A percentile compares a stretch with the other conserved stretches of the same genome.
These are phyloP conservation scores for Cremastinae sp. DNA, from an alignment of 2,888 invertebrate species.

Conservation along the genomic window DNA sequence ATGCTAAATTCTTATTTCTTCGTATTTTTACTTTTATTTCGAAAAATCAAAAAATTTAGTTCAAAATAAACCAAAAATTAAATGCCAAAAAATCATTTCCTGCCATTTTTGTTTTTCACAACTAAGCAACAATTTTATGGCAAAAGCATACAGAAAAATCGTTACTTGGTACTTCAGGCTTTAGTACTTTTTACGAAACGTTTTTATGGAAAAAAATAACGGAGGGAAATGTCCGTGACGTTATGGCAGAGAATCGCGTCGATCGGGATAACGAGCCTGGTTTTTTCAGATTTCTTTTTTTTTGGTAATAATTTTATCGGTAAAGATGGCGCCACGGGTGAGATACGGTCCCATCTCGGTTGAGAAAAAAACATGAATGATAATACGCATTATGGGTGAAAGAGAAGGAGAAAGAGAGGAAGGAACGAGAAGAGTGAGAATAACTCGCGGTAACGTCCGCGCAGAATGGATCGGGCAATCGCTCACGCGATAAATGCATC, in stretches of 20 bases:
- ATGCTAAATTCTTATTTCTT: no score
- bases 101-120: no score
- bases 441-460: slow-evolving; percentile 47
- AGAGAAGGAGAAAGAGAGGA: slow-evolving; percentile 4
- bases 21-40: no score
- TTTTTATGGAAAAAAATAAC: slow-evolving; percentile 5
- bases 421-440: slow-evolving; percentile 10
- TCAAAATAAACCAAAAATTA: no score
- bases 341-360: slow-evolving; percentile 46
- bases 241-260: slow-evolving; percentile 35
- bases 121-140: no score
- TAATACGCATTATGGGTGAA: slow-evolving; percentile 51
- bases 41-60: no score
- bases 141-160: no score
- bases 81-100: slow-evolving; percentile 69
- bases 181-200: no score
- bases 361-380: slow-evolving; percentile 52
- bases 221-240: slow-evolving; percentile 12
- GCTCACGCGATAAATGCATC: slow-evolving; percentile 65
- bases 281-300: slow-evolving; percentile 15
- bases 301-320: slow-evolving; percentile 54
- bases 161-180: no score
- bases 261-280: slow-evolving; percentile 41
- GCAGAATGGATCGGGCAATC: slow-evolving; percentile 57
- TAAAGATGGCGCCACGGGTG: slow-evolving; percentile 57